Base-by-base conservation (phyloP, 2,888 invertebrate genomes). In the Drosophila picticornis region DNA sequence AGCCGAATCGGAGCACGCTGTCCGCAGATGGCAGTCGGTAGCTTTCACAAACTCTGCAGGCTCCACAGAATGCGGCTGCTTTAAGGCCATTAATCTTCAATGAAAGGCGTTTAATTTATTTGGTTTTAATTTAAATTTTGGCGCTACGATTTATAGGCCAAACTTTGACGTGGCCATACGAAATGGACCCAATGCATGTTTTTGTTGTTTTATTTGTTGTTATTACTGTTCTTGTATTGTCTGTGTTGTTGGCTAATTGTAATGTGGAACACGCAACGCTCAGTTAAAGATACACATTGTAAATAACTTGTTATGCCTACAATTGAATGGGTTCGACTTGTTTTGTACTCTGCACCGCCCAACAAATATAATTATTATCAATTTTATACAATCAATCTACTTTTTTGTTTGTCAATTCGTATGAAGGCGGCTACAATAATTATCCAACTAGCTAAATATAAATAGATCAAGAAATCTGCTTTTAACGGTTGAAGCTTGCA, bases 71-170 rank as follows among this genome's bases (percentile, higher is more conserved):
- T 64, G 69, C 58, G 67, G 66, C 80, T 72, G 85, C 84, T 87
- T 90, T 79, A 71, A 89, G 85, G 85, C 88, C 88, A 88, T 88
- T 90, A 88, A 88, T 88, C 88, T 90, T 89, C 84, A 87, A 90
- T 81, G 90, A 87, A 89, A 90, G 89, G 89, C 90, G 90, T 90
- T 90, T 89, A 90, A 88, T 88, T 90, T 90, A 88, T 88, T 90
- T 87, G 87, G 80, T 89, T 88, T 90, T 84, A 90, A 90, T 88
- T 90, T 90, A 82, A 88, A 88, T 88, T 90, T 90, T 82, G 84
- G 75, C 83, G 79, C 88, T 70, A 80, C 87, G 89, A 83, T 90
- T 90, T 87, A 88, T 89, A 89, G 87, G 84, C 84, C 78, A 80
- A 89, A 86, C 83, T 90, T 90, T 85, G 85, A 73, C 72, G 85